These are phyloP conservation scores for Drosophila ercepeae DNA, from an alignment of 1,140 invertebrate species.

Conservation along the genomic window DNA sequence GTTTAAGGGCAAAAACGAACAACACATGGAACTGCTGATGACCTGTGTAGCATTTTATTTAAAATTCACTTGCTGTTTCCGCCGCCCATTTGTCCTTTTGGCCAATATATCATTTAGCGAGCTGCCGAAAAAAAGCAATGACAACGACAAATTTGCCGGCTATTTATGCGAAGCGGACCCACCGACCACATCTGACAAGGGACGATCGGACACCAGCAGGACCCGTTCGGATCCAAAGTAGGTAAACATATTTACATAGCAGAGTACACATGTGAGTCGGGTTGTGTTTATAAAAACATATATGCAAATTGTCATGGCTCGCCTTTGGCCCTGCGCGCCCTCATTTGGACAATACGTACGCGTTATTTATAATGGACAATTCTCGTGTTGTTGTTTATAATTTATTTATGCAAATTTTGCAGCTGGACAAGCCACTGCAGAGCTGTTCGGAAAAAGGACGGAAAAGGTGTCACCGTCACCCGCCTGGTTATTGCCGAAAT, in stretches of 20 bases:
- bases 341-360: conserved; percentile 37
- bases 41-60: conserved; percentile 68
- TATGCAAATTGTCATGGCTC: conserved; percentile 48
- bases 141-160: conserved; percentile 66
- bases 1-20: too few relatives aligned
- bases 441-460: conserved; percentile 5
- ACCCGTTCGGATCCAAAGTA: conserved; percentile 30
- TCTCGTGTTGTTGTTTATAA: conserved; percentile 74
- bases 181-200: conserved; percentile 13
- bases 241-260: conserved; percentile 63
- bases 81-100: conserved; percentile 25
- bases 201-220: conserved; percentile 1
- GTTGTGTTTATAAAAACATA: conserved; percentile 33
- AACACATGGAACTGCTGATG: conserved; percentile 23
- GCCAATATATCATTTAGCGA: conserved; percentile 64
- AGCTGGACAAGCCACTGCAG: conserved; percentile 29
- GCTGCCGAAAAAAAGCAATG: conserved; percentile 51
- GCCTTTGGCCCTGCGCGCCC: conserved; percentile 28
- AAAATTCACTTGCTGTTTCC: conserved; percentile 52
- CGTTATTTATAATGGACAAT: conserved; percentile 64
- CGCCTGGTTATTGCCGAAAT: conserved; percentile 57
- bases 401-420: conserved; percentile 76
- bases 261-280: conserved; percentile 19
- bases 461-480: conserved; percentile 10
- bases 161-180: conserved; percentile 38